Percentiles rank a stretch among this genome's conserved stretches.
phyloP scores from a whole-genome alignment of 2,113 vertebrate species.

The Odobenus rosmarus region DNA sequence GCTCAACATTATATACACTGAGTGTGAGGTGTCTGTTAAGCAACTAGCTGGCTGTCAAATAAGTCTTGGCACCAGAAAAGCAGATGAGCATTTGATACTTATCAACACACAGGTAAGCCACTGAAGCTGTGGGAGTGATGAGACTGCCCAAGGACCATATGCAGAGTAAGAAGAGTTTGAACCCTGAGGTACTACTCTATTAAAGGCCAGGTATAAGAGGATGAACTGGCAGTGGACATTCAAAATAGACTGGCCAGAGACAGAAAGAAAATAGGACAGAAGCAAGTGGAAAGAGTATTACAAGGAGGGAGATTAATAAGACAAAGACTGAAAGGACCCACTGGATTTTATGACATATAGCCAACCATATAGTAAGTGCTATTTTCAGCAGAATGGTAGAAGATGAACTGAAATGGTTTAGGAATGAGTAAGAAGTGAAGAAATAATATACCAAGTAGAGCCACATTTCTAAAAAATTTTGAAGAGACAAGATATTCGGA shows the following conservation, averaged over 20 bases:
- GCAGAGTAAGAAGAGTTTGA: not conserved
- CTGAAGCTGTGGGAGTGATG: not conserved
- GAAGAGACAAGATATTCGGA: conserved; percentile 38
- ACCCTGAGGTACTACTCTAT: not conserved
- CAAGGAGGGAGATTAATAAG: not conserved
- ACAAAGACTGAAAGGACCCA: not conserved
- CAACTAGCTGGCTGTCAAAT: not conserved
- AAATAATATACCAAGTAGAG: not conserved
- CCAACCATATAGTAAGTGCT: not conserved
- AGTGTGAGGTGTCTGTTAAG: not conserved
- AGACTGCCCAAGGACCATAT: not conserved
- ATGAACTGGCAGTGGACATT: not conserved
- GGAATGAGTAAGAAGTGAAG: not conserved
- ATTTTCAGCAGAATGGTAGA: not conserved
- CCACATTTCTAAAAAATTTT: conserved; percentile 9
- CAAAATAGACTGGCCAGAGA: not conserved
- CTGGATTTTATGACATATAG: conserved; percentile 24
- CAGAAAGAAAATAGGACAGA: not conserved
- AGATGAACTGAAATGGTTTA: not conserved
- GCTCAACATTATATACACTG: not conserved
- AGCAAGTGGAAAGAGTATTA: not conserved
- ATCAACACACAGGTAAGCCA: not conserved
- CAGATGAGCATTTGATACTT: not conserved
- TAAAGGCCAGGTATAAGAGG: not conserved
- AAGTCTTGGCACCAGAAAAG: not conserved